Base-by-base conservation (phyloP, 1,140 invertebrate species). In the Orius insidiosus region DNA sequence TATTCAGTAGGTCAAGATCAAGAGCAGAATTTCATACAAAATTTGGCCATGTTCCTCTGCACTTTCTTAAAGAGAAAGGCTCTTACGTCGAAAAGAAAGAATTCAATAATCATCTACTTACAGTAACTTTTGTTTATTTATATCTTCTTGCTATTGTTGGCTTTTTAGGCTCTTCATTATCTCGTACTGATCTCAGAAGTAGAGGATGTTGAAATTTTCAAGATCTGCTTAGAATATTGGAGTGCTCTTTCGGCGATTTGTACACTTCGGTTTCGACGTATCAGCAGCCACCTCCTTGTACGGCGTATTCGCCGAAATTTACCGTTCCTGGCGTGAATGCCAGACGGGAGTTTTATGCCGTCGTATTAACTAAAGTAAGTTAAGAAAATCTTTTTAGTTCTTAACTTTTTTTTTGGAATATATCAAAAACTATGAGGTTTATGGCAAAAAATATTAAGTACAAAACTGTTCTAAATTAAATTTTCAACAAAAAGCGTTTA, bases 171-270 rank as follows among this genome's bases (percentile, higher is more conserved):
- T 2, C 67, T 98, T 19, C 78, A 88, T 53, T 98, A 98, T 63
- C 72, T 99, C 49, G 81, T 98, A 11, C 68, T 95, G 47, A 98
- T 99, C 57, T 98, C 93, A 13, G 89, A 97, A 69, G 94, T 99
- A 2, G 95, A 99, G 52, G 96, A 99, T 59, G 88, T 95, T 0
- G 96, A 99, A 70, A 95, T 99, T 47, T 99, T 99, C 61, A 99
- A 99, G 70, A 98, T 99, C 51, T 98, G 95, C 62, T 65, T 99
- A 14, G 96, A 99, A 62, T 99, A 97, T 63, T 99, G 96, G 96
- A 96, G 95, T 68, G 75, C 76, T 47, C 67, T 99, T 14, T 75
- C 86, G 11, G 74, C 85, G 88, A 96, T 60, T 67, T 99, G 45
- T 98, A 98, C 60, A 78, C 82, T 58, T 77, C 80, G 54, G 72